These are phyloP conservation scores for Lomographa bimaculata DNA, from an alignment of 2,888 invertebrate genomes.

Conservation along the genomic window DNA sequence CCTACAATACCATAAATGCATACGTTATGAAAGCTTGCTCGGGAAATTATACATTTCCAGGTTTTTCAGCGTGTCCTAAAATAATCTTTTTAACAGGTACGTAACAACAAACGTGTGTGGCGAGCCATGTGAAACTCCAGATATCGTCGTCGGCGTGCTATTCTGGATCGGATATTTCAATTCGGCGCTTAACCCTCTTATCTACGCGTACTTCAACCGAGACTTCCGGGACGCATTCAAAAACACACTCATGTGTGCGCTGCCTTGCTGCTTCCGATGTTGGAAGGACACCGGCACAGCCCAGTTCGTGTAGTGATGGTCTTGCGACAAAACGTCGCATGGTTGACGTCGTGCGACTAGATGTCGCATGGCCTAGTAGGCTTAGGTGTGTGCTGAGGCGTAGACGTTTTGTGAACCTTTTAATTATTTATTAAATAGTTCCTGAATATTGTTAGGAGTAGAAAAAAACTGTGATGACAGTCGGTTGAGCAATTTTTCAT, in stretches of 20 bases:
- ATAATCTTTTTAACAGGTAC: conserved; percentile 85
- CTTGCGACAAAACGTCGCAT: conserved; percentile 16
- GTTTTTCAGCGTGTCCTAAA: no score
- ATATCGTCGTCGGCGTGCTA: conserved; percentile 92
- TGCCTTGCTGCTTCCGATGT: conserved; percentile 91
- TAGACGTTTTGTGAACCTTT: conserved; percentile 3
- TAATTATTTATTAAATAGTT: not conserved
- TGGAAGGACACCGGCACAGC: conserved; percentile 87
- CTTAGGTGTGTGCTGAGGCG: conserved; percentile 10
- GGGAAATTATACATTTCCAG: no score
- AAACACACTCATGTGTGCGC: conserved; percentile 92
- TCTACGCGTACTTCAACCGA: conserved; percentile 97
- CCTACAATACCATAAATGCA: no score
- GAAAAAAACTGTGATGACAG: conserved; percentile 14
- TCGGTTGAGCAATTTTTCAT: conserved; percentile 12
- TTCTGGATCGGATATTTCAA: conserved; percentile 99
- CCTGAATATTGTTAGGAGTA: conserved; percentile 5
- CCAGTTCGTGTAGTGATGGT: conserved; percentile 78
- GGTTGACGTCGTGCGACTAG: conserved; percentile 3
- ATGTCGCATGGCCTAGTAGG: conserved; percentile 12
- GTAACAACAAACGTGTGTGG: conserved; percentile 93
- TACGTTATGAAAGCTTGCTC: no score
- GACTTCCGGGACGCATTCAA: conserved; percentile 99
- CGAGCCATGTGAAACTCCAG: conserved; percentile 91
- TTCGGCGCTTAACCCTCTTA: conserved; percentile 96